These are phyloP conservation scores for Tympanoctomys barrerae DNA, from an alignment of 2,797 vertebrate species.

Conservation along the genomic window DNA sequence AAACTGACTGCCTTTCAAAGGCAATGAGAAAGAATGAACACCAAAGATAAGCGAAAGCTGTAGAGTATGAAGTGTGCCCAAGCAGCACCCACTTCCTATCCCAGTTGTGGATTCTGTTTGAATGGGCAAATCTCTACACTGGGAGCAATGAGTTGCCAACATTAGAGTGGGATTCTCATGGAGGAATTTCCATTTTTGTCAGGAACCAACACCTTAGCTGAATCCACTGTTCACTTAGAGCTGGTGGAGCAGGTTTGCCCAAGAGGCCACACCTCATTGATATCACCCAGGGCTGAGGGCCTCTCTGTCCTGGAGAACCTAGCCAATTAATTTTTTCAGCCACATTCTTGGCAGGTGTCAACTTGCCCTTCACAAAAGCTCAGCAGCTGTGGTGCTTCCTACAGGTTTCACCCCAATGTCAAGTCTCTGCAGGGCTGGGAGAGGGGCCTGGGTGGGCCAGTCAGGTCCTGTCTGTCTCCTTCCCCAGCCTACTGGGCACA, in stretches of 20 bases:
- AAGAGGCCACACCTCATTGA: conserved; percentile 36
- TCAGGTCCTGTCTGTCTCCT: background rate
- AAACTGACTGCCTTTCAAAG: conserved; percentile 16
- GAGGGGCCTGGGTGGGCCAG: background rate
- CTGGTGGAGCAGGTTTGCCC: conserved; percentile 70
- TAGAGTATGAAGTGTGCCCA: background rate
- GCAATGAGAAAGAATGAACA: background rate
- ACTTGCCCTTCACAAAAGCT: conserved; percentile 57
- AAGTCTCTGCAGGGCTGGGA: background rate
- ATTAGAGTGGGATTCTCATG: background rate
- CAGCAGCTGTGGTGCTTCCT: background rate
- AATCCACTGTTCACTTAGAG: conserved; percentile 20
- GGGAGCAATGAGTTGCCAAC: background rate
- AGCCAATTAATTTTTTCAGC: conserved; percentile 52
- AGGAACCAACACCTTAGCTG: conserved; percentile 45
- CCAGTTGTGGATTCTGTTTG: background rate
- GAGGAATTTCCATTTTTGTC: conserved; percentile 38
- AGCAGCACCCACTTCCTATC: accelerated
- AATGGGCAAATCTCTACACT: background rate
- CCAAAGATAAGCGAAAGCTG: background rate
- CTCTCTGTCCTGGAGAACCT: conserved; percentile 45
- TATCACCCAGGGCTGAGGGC: background rate
- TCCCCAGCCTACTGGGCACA: background rate
- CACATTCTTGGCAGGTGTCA: conserved; percentile 40
- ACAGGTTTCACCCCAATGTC: background rate